phyloP scores from a whole-genome alignment of 2,888 invertebrate genomes.

The Campoletis raptor region DNA sequence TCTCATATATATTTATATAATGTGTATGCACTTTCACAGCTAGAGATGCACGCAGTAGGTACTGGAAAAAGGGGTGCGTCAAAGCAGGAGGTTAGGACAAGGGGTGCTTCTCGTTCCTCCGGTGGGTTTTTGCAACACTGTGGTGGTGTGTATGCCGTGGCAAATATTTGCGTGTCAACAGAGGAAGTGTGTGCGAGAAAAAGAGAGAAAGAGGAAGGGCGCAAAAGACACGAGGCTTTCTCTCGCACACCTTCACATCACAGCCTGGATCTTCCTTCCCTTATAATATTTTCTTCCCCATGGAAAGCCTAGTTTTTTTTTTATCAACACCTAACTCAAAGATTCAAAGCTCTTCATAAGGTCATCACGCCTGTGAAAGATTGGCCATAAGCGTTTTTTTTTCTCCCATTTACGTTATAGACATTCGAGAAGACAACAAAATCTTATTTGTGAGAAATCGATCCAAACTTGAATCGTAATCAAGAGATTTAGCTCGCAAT shows the following conservation, averaged over 20 bases:
- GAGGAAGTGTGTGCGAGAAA: slow-evolving; percentile 59
- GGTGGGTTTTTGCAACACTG: slow-evolving; percentile 73
- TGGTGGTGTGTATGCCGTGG: slow-evolving; percentile 81
- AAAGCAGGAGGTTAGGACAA: slow-evolving; percentile 37
- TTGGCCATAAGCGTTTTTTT: slow-evolving; percentile 14
- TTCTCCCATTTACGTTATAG: not conserved
- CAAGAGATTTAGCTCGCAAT: not conserved
- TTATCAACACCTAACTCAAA: not conserved
- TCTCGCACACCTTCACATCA: slow-evolving; percentile 37
- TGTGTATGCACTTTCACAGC: not conserved
- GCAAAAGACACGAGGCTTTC: slow-evolving; percentile 50
- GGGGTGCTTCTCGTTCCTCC: slow-evolving; percentile 38
- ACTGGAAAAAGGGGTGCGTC: slow-evolving; percentile 54
- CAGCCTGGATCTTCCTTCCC: slow-evolving; percentile 34
- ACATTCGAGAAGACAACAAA: not conserved
- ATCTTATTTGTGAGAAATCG: not conserved
- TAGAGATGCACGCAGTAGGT: slow-evolving; percentile 11
- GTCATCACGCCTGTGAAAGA: slow-evolving; percentile 13
- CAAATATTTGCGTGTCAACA: slow-evolving; percentile 84
- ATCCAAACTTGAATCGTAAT: not conserved
- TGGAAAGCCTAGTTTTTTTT: slow-evolving; percentile 17
- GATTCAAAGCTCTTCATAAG: not conserved
- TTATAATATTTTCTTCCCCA: not conserved
- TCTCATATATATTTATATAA: not conserved
- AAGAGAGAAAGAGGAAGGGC: slow-evolving; percentile 53